phyloP scores from a whole-genome alignment of 2,888 invertebrate species.

The Euplexia lucipara region DNA sequence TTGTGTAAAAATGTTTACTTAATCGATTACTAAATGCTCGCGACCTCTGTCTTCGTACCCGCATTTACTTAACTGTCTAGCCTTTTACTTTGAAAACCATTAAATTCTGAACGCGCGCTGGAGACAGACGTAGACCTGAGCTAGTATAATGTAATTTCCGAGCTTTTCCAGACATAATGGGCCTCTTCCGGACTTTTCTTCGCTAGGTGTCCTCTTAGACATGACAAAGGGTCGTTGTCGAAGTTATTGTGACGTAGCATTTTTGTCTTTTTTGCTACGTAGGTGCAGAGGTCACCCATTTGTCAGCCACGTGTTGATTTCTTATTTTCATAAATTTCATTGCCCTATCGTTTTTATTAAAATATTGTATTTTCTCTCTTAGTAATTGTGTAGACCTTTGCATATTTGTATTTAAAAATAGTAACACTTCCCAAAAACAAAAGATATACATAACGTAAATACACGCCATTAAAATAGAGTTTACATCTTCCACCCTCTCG shows the following conservation, averaged over 20 bases:
- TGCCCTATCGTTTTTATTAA: too few species aligned
- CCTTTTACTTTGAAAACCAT: constrained; percentile 3
- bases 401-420: too few species aligned
- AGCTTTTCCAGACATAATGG: neutral
- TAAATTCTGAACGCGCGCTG: neutral
- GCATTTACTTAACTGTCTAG: neutral
- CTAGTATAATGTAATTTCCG: constrained; percentile 12
- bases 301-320: neutral
- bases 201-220: too few species aligned
- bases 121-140: neutral
- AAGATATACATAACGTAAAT: too few species aligned
- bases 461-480: too few species aligned
- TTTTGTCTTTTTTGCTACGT: neutral
- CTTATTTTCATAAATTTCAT: too few species aligned
- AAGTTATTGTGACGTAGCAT: neutral
- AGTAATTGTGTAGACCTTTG: too few species aligned
- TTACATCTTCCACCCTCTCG: too few species aligned
- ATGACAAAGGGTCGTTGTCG: neutral
- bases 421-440: too few species aligned
- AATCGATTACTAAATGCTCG: neutral
- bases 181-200: neutral
- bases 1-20: neutral
- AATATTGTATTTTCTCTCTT: too few species aligned
- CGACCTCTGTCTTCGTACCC: neutral
- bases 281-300: neutral